These are phyloP conservation scores for Omphaloscelis lunosa DNA, from an alignment of 2,888 invertebrate species.

Conservation along the genomic window DNA sequence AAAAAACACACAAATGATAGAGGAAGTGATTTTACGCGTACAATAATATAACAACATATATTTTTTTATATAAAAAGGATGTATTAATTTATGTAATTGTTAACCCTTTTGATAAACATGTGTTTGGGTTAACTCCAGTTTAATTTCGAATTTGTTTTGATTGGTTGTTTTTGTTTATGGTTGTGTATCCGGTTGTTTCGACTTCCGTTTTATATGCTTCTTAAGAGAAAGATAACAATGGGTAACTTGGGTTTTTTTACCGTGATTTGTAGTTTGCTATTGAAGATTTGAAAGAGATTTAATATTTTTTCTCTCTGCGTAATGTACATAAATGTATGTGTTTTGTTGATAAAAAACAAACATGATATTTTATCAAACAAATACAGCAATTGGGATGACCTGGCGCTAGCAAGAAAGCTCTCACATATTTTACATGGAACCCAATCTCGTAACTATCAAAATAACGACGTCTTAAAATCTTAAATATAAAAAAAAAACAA, in stretches of 20 bases:
- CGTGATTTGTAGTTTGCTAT: constrained; percentile 12
- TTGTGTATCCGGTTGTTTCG: constrained; percentile 80
- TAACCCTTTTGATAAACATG: constrained; percentile 88
- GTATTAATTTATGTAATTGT: constrained; percentile 90
- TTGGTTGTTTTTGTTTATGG: constrained; percentile 79
- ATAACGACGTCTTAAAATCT: constrained; percentile 57
- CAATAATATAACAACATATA: constrained; percentile 83
- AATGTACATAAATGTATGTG: neutral
- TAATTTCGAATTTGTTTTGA: constrained; percentile 89
- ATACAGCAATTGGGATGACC: neutral
- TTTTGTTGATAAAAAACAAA: neutral
- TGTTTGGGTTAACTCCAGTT: constrained; percentile 85
- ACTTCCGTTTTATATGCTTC: constrained; percentile 73
- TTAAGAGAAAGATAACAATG: constrained; percentile 64
- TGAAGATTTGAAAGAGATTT: neutral
- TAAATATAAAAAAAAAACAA: constrained; percentile 51
- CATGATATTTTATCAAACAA: neutral
- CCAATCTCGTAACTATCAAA: constrained; percentile 43
- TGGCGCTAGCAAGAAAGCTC: constrained; percentile 31
- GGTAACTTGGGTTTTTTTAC: constrained; percentile 22
- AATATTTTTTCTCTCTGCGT: neutral
- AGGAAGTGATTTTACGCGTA: constrained; percentile 89
- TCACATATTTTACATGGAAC: constrained; percentile 43
- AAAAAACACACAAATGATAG: constrained; percentile 83
- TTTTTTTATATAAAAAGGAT: constrained; percentile 82